Evolutionary conservation across 1,140 invertebrate species (phyloP).

Genomic region (Hypsibius dujardini): DNA sequence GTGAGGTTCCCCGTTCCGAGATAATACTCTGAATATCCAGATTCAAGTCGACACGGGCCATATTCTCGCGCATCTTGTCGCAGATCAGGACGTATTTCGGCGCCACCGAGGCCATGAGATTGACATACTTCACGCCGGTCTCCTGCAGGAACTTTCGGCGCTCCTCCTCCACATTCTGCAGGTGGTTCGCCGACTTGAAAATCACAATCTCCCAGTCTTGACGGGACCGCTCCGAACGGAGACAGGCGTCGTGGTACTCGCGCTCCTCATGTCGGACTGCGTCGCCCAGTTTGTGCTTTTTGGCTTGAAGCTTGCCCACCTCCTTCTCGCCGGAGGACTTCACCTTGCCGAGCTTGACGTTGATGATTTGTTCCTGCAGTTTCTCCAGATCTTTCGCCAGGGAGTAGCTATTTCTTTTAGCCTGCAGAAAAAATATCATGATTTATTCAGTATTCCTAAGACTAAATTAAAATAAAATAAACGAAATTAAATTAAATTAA

Average conservation of each 20-base stretch:
- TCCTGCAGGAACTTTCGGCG: constrained; percentile 60
- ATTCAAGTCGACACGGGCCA: constrained; percentile 48
- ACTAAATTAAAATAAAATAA: too few relatives aligned
- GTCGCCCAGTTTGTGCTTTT: constrained; percentile 73
- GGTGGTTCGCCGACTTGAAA: constrained; percentile 47
- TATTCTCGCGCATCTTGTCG: constrained; percentile 47
- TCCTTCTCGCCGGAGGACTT: constrained; percentile 47
- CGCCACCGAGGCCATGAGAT: background rate
- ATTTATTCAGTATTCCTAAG: too few relatives aligned
- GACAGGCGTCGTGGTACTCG: constrained; percentile 75
- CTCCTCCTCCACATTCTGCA: constrained; percentile 71
- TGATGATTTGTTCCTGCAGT: constrained; percentile 47
- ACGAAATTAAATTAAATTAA: too few relatives aligned
- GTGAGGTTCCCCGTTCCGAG: constrained; percentile 41
- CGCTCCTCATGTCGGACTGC: constrained; percentile 70
- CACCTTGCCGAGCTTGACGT: constrained; percentile 31
- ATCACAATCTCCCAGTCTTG: constrained; percentile 78
- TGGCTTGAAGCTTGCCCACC: constrained; percentile 53
- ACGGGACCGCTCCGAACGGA: constrained; percentile 66
- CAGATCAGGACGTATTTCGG: constrained; percentile 39
- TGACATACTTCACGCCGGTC: constrained; percentile 49
- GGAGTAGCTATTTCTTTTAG: constrained; percentile 62
- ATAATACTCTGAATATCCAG: constrained; percentile 51
- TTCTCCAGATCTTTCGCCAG: constrained; percentile 70
- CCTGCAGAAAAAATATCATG: constrained; percentile 26